Conservation (phyloP, 2,888 invertebrate species). For the Lasius platythorax region DNA sequence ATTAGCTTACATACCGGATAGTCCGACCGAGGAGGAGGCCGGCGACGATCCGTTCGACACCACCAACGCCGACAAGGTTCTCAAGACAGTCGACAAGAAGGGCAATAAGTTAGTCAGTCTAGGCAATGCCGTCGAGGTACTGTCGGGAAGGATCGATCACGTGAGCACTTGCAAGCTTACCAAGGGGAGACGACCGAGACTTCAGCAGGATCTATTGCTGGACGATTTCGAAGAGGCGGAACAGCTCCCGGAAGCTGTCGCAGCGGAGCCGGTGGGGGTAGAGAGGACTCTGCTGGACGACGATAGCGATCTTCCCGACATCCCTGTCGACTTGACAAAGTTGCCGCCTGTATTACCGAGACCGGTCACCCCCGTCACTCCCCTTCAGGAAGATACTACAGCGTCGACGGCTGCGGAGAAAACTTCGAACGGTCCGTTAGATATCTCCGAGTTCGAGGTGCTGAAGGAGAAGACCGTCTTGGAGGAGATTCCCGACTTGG, state of each 20-base stretch:
- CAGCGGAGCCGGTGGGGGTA: conserved; percentile 76
- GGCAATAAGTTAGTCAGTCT: conserved; percentile 94
- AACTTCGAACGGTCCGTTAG: conserved; percentile 69
- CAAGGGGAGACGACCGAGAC: conserved; percentile 72
- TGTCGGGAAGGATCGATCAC: conserved; percentile 94
- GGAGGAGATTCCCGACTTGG: conserved; percentile 83
- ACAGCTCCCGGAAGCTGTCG: conserved; percentile 6
- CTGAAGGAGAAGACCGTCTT: conserved; percentile 82
- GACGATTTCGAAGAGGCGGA: conserved; percentile 87
- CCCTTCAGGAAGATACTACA: conserved; percentile 62
- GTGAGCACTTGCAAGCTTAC: conserved; percentile 86
- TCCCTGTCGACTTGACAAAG: conserved; percentile 90
- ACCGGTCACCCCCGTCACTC: conserved; percentile 77
- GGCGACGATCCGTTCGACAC: conserved; percentile 96
- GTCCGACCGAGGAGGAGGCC: conserved; percentile 91
- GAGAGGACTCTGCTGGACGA: conserved; percentile 91
- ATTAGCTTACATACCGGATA: conserved; percentile 95
- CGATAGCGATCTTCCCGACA: conserved; percentile 90
- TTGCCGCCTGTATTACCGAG: conserved; percentile 81
- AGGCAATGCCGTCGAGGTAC: conserved; percentile 95
- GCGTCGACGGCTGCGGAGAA: conserved; percentile 21
- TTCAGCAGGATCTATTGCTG: conserved; percentile 88
- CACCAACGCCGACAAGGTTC: conserved; percentile 94
- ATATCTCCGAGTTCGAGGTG: conserved; percentile 87
- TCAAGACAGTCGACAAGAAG: conserved; percentile 91